Base-by-base conservation (phyloP, 2,888 invertebrate genomes). In the Cabera pusaria region DNA sequence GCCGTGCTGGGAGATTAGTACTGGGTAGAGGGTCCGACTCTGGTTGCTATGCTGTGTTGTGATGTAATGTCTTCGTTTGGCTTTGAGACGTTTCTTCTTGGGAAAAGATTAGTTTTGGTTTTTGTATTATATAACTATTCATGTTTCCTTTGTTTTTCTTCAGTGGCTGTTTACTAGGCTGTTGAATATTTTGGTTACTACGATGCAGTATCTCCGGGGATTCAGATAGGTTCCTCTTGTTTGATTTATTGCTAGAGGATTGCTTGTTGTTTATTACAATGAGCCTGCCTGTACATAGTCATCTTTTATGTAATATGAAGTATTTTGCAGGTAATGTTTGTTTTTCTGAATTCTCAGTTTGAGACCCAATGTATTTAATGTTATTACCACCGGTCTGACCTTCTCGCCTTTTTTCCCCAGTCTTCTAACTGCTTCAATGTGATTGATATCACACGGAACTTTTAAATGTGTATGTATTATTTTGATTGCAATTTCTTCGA, bases 291-390 rank as follows among this genome's bases (percentile, higher is more conserved):
- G 36, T 5, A 49, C 45, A 20, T 24, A 54, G 27, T 49, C 49
- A 26, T 50, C 47, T 35, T 41, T 45, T 3, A 49, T 31, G 20
- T 52, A 47, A 4, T 26, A 44, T 6, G 12, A 1, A 1, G 22
- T 9, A 5, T 6, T 5, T 9, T 8, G 9, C 5, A 22, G 22
- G 2, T 2, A 3, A 6, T 26, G 7, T 16, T 17, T 26, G 1
- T 26, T 26, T 14, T 26, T 26, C 2, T 8, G 16, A 2, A 26
- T 22, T 22, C 27, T 7, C 11, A 35, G 16, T 22, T 27, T 35
- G 2, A 27, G 3, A 1, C 27, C 27, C 27, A 35, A 22, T 4
- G 27, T 27, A 10, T 3, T 1, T 1, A 21, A 5, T 9, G 35
- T 27, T 16, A 27, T 5, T 10, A 35, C 16, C 1, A 35, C 17